Evolutionary conservation across 2,888 invertebrate genomes (phyloP).

Genomic region (Brachypalpus laphriformis): DNA sequence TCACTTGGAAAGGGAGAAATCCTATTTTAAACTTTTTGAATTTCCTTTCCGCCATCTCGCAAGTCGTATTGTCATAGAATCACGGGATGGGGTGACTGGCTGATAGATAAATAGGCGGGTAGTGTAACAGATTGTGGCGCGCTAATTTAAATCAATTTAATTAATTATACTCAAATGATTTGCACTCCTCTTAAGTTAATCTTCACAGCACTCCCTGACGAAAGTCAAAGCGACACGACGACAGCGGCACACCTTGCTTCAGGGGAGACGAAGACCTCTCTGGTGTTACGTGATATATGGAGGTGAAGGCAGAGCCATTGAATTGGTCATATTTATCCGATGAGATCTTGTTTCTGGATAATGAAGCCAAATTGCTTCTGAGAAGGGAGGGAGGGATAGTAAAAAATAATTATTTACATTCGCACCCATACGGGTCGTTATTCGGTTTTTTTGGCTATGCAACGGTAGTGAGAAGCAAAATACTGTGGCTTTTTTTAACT

Average conservation of each 20-base stretch:
- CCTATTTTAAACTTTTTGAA: constrained; percentile 7
- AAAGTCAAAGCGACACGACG: neutral
- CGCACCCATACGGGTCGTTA: neutral
- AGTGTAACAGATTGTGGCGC: constrained; percentile 49
- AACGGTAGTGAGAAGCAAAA: no score
- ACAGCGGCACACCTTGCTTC: neutral
- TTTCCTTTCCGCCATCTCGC: neutral
- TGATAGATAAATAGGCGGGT: constrained; percentile 29
- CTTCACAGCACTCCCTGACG: neutral
- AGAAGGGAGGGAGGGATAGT: neutral
- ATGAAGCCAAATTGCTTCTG: constrained; percentile 28
- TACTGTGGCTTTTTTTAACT: no score
- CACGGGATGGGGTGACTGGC: neutral
- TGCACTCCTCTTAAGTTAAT: constrained; percentile 29
- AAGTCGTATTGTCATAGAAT: neutral
- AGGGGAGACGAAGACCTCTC: no score
- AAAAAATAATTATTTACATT: constrained; percentile 7
- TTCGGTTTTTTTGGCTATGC: no score
- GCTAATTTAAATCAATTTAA: constrained; percentile 60
- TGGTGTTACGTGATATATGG: neutral
- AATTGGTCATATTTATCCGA: constrained; percentile 32
- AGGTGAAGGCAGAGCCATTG: constrained; percentile 3
- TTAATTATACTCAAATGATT: constrained; percentile 49
- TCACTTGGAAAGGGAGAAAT: neutral
- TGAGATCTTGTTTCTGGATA: constrained; percentile 44